Evolutionary conservation across 2,113 vertebrate genomes (phyloP).

Genomic region (Astatotilapia flaviijosephi): DNA sequence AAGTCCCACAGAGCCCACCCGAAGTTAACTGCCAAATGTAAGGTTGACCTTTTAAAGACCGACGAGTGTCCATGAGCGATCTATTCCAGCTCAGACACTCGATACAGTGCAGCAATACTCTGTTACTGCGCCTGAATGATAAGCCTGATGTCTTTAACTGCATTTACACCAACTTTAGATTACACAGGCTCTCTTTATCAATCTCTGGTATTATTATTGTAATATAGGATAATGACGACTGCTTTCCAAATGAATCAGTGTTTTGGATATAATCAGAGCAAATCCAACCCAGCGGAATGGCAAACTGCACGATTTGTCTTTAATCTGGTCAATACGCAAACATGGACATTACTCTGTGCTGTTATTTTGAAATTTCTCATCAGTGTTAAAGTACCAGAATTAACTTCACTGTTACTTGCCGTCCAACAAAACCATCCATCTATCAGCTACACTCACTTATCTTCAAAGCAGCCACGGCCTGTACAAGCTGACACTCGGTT

Average conservation of each 20-base stretch:
- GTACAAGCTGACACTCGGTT: accelerated
- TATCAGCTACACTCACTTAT: background rate
- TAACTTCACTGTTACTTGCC: background rate
- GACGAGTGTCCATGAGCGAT: background rate
- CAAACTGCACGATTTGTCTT: background rate
- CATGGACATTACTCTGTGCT: background rate
- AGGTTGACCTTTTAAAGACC: background rate
- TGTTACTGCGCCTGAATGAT: background rate
- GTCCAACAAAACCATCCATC: background rate
- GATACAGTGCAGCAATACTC: background rate
- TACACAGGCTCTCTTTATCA: background rate
- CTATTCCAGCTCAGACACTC: background rate
- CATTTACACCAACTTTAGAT: background rate
- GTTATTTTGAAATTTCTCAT: background rate
- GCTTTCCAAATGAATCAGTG: background rate
- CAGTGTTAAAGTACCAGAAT: background rate
- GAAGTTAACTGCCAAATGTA: background rate
- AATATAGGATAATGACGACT: background rate
- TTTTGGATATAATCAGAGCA: background rate
- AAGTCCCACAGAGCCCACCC: background rate
- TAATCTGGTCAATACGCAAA: background rate
- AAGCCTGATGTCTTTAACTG: background rate
- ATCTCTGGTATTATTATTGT: background rate
- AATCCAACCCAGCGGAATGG: background rate
- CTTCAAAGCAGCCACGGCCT: background rate